Evolutionary conservation across 2,888 invertebrate genomes (phyloP).

Genomic region (Sipha maydis): DNA sequence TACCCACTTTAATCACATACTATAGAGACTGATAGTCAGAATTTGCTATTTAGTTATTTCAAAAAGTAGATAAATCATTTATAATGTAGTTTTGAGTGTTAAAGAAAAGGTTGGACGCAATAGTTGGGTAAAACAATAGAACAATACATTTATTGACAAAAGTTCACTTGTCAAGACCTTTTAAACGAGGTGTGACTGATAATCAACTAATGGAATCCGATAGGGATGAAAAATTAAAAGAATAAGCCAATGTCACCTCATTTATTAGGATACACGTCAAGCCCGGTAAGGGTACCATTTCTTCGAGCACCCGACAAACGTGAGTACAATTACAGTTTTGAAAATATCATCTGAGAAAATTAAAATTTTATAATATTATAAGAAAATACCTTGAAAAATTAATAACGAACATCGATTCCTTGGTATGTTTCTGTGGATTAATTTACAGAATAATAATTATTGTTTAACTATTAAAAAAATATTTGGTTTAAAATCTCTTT

Average conservation of each 20-base stretch:
- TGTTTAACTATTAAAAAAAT: too few species aligned
- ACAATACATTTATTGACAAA: conserved; percentile 9
- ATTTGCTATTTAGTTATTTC: not conserved
- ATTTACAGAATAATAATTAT: too few species aligned
- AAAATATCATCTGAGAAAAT: not conserved
- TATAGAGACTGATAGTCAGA: not conserved
- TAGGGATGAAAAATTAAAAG: conserved; percentile 11
- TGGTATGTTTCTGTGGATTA: too few species aligned
- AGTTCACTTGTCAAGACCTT: conserved; percentile 19
- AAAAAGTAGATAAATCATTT: not conserved
- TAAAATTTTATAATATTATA: not conserved
- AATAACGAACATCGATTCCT: too few species aligned
- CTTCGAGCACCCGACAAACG: not conserved
- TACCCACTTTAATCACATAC: not conserved
- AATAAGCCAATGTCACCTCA: not conserved
- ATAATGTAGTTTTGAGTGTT: not conserved
- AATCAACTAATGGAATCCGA: conserved; percentile 36
- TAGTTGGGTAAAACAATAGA: not conserved
- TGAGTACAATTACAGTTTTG: not conserved
- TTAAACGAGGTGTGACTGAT: conserved; percentile 31
- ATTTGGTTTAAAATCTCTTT: too few species aligned
- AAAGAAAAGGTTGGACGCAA: not conserved
- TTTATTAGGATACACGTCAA: not conserved
- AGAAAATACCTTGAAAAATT: not conserved
- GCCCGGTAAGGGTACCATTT: not conserved